Percentiles rank a stretch among this genome's conserved stretches.
Conservation (phyloP, 2,888 invertebrate genomes). For the Galerucella pusilla region DNA sequence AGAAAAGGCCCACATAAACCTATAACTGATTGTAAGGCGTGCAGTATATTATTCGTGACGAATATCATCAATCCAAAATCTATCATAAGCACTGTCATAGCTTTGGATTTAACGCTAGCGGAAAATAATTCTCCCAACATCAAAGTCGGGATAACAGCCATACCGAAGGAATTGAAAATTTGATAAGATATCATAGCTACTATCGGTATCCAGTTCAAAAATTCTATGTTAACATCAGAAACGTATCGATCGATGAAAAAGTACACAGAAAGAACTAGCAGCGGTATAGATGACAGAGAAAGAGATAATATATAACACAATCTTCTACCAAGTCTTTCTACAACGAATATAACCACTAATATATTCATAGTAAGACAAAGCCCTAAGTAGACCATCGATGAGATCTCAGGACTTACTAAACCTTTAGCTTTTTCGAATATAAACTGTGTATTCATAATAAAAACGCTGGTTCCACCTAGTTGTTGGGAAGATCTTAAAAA, state of each 20-base stretch:
- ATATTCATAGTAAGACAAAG: conserved; percentile 44
- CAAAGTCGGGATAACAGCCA: conserved; percentile 56
- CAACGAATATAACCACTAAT: conserved; percentile 46
- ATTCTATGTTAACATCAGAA: conserved; percentile 45
- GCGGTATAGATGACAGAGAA: conserved; percentile 47
- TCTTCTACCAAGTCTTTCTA: conserved; percentile 51
- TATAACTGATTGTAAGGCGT: conserved; percentile 47
- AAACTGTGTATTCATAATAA: conserved; percentile 55
- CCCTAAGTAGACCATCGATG: conserved; percentile 50
- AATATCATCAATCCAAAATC: conserved; percentile 51
- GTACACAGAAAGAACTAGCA: conserved; percentile 44
- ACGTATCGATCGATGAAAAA: conserved; percentile 51
- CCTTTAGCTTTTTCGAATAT: conserved; percentile 58
- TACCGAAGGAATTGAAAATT: conserved; percentile 51
- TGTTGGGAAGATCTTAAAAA: conserved; percentile 56
- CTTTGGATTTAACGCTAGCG: conserved; percentile 58
- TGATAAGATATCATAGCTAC: conserved; percentile 55
- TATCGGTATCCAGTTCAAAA: conserved; percentile 56
- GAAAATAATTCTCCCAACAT: conserved; percentile 58
- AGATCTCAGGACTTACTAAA: conserved; percentile 42
- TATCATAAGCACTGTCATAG: conserved; percentile 52
- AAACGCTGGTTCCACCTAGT: conserved; percentile 53
- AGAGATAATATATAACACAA: conserved; percentile 50
- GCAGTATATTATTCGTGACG: conserved; percentile 55
- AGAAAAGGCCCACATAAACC: conserved; percentile 58